Percentiles rank a stretch among this genome's conserved stretches.
Evolutionary conservation across 2,888 invertebrate species (phyloP).

Genomic region (Trachelus iudaicus): DNA sequence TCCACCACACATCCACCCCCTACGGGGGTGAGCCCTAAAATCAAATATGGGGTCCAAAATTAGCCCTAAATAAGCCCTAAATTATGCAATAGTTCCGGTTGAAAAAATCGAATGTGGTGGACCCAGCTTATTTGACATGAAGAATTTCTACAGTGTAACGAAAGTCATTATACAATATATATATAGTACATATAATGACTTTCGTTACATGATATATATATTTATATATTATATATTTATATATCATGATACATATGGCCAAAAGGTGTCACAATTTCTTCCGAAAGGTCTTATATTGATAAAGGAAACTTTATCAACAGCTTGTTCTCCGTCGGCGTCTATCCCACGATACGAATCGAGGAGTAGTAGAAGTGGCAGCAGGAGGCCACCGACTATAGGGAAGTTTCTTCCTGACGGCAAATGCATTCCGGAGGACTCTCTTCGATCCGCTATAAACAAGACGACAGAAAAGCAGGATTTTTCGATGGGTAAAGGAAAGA

Average conservation of each 20-base stretch:
- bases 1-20: too few species aligned
- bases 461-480: conserved; percentile 32
- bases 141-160: not conserved
- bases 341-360: not conserved
- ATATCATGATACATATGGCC: not conserved
- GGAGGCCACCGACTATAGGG: conserved; percentile 10
- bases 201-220: too few species aligned
- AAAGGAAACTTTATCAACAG: not conserved
- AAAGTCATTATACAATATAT: not conserved
- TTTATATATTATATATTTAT: too few species aligned
- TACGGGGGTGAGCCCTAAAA: too few species aligned
- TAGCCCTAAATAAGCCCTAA: too few species aligned
- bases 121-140: too few species aligned
- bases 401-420: conserved; percentile 31
- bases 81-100: too few species aligned
- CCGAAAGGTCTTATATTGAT: not conserved
- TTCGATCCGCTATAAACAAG: conserved; percentile 38
- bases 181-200: too few species aligned
- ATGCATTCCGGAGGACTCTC: conserved; percentile 20
- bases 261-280: not conserved
- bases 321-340: not conserved
- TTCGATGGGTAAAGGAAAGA: conserved; percentile 5
- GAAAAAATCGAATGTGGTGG: too few species aligned
- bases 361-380: not conserved
- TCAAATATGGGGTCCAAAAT: too few species aligned